phyloP scores from a whole-genome alignment of 30 jellyfish, hydroid and myxozoan species.

The Mastigias papua region DNA sequence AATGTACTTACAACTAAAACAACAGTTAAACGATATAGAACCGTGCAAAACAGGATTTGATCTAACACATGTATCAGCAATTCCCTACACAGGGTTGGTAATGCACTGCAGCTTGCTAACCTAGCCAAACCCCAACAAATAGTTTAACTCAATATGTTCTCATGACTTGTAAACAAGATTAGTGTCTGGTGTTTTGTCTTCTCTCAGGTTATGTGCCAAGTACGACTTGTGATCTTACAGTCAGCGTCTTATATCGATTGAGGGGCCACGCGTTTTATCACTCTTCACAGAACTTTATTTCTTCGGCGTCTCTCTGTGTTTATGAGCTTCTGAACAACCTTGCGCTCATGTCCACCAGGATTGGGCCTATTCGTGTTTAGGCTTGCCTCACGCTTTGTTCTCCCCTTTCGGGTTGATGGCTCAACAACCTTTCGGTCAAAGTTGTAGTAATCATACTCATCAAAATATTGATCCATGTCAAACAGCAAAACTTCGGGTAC shows the following conservation, averaged over 20 bases:
- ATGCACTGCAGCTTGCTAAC: too few species aligned
- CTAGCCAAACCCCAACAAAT: too few species aligned
- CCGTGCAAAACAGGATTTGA: too few species aligned
- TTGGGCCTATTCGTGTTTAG: conserved; percentile 85
- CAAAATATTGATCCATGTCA: conserved; percentile 89
- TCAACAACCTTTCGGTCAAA: conserved; percentile 84
- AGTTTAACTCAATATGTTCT: neutral
- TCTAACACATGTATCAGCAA: too few species aligned
- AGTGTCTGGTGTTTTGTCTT: neutral
- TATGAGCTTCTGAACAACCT: conserved; percentile 76
- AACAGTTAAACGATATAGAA: too few species aligned
- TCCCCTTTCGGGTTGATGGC: conserved; percentile 91
- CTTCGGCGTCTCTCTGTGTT: conserved; percentile 88
- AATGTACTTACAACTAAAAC: too few species aligned
- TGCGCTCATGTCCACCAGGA: conserved; percentile 98
- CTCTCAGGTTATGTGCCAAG: neutral
- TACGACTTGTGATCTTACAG: neutral
- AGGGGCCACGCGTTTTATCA: neutral
- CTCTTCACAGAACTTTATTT: conserved; percentile 10
- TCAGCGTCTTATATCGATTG: neutral
- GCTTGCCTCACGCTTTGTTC: conserved; percentile 91
- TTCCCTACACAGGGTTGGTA: too few species aligned
- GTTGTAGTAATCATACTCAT: conserved; percentile 96
- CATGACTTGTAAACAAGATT: neutral
- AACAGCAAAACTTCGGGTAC: neutral